Evolutionary conservation across 2,797 vertebrate species (phyloP), one percentile per base, ranked within the genome.

Genomic region (Pangasius mekongensis): DNA sequence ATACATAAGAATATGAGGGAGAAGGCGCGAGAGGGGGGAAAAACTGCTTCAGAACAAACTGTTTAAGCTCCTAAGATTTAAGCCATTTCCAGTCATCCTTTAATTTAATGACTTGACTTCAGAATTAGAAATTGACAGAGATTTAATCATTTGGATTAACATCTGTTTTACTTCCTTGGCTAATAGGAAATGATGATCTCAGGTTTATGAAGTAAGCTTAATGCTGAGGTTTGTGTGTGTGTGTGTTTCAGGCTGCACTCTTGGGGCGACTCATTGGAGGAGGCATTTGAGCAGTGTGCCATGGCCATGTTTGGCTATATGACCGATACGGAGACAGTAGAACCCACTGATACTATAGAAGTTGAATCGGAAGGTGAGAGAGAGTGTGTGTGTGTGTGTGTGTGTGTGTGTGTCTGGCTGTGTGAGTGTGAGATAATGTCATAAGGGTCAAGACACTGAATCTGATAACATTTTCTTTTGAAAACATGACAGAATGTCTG

Each of bases 261-360:
- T 0, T 99, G 99, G 98, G 98, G 99, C 7, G 94, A 95, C 7
- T 95, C 96, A 0, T 67, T 99, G 93, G 98, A 99, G 84, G 98
- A 99, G 92, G 98, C 98, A 0, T 99, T 99, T 91, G 99, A 99
- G 89, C 99, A 99, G 89, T 98, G 97, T 73, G 98, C 95, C 2
- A 99, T 99, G 98, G 98, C 97, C 84, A 99, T 99, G 98, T 99
- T 99, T 88, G 98, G 98, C 49, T 99, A 99, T 94, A 99, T 99
- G 97, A 99, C 98, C 0, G 98, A 99, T 36, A 99, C 96, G 0
- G 98, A 97, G 92, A 99, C 98, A 0, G 99, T 99, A 87, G 97
- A 99, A 39, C 99, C 98, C 0, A 89, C 94, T 30, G 96, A 97
- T 13, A 97, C 98, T 0, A 60, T 97, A 0, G 97, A 99, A 86